Evolutionary conservation across 1,140 invertebrate species (phyloP).

Genomic region (Papilio glaucus): DNA sequence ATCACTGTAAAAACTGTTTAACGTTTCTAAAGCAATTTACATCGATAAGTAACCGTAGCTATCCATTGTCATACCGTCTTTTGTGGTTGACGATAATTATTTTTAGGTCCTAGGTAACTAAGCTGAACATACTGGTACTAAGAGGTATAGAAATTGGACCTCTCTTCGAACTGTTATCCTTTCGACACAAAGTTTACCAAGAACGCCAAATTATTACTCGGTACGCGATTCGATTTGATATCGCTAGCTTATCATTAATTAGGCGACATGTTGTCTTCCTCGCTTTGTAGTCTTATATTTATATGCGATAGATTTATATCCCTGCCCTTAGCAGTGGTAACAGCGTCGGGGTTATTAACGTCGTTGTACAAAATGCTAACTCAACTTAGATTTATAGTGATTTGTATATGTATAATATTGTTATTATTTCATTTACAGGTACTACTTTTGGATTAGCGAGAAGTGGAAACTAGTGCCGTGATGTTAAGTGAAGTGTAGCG

Average conservation of each 20-base stretch:
- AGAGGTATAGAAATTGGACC: too few relatives aligned
- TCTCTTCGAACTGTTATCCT: too few relatives aligned
- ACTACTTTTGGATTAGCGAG: slow-evolving; percentile 35
- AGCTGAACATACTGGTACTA: background rate
- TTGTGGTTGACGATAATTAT: background rate
- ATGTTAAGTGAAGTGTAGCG: slow-evolving; percentile 49
- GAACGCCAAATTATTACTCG: too few relatives aligned
- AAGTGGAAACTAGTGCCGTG: slow-evolving; percentile 48
- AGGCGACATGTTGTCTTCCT: too few relatives aligned
- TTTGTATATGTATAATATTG: background rate
- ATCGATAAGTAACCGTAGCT: background rate
- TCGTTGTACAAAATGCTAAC: too few relatives aligned
- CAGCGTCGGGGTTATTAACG: too few relatives aligned
- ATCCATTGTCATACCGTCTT: background rate
- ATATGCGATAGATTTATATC: too few relatives aligned
- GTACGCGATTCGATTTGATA: too few relatives aligned
- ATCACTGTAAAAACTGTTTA: slow-evolving; percentile 23
- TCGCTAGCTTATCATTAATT: too few relatives aligned
- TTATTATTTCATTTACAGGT: slow-evolving; percentile 47
- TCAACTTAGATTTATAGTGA: background rate
- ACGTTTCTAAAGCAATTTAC: background rate
- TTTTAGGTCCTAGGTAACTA: background rate
- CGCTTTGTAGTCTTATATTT: too few relatives aligned
- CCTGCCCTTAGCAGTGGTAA: too few relatives aligned
- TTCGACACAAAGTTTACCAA: too few relatives aligned